Evolutionary conservation across 2,797 vertebrate species (phyloP).

Genomic region (Valencia hispanica): DNA sequence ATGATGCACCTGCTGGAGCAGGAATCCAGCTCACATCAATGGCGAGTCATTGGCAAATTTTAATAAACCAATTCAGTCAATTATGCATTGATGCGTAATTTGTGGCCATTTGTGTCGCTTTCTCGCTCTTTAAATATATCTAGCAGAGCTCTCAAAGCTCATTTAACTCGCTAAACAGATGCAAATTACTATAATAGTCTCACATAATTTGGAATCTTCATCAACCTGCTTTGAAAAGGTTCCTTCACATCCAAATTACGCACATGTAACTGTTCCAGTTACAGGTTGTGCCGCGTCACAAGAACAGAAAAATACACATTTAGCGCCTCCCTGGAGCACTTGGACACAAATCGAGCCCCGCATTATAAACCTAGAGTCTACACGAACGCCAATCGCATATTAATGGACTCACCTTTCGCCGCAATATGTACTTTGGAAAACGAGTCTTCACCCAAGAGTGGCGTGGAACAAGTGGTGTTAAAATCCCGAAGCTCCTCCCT

Average conservation of each 20-base stretch:
- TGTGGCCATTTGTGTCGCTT: slow-evolving; percentile 47
- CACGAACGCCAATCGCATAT: not conserved
- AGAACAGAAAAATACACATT: not conserved
- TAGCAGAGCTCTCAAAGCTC: slow-evolving; percentile 24
- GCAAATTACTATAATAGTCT: slow-evolving; percentile 19
- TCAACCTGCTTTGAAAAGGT: slow-evolving; percentile 6
- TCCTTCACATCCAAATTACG: slow-evolving; percentile 61
- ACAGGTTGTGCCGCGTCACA: slow-evolving; percentile 33
- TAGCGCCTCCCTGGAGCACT: not conserved
- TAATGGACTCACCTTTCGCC: slow-evolving; percentile 68
- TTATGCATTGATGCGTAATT: slow-evolving; percentile 56
- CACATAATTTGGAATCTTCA: slow-evolving; percentile 26
- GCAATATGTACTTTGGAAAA: slow-evolving; percentile 50
- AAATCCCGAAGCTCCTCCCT: slow-evolving; percentile 74
- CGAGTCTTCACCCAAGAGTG: slow-evolving; percentile 57
- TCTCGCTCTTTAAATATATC: slow-evolving; percentile 33
- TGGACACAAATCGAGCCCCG: slow-evolving; percentile 4
- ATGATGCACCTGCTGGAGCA: slow-evolving; percentile 40
- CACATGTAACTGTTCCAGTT: slow-evolving; percentile 37
- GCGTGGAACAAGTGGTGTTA: slow-evolving; percentile 49
- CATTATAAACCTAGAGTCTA: slow-evolving; percentile 9
- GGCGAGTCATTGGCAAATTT: not conserved
- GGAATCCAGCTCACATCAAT: not conserved
- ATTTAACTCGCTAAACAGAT: slow-evolving; percentile 33
- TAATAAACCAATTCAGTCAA: slow-evolving; percentile 12